Evolutionary conservation across 2,888 invertebrate species (phyloP).

Genomic region (Amblyjoppa fuscipennis): DNA sequence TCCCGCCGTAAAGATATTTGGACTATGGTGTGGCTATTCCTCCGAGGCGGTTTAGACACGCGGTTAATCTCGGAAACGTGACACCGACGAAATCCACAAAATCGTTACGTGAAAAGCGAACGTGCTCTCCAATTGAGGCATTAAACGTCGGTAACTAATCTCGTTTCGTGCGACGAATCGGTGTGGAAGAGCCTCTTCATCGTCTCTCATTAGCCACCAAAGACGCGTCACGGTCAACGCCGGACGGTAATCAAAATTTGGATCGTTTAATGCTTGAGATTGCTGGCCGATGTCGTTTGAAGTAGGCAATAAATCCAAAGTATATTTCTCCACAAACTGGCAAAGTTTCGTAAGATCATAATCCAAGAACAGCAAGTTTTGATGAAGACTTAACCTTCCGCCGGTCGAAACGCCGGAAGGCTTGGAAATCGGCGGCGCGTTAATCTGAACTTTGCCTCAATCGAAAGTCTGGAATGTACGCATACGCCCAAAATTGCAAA

Average conservation of each 20-base stretch:
- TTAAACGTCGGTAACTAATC: constrained; percentile 10
- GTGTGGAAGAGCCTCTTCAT: neutral
- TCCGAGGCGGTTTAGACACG: neutral
- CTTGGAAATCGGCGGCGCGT: neutral
- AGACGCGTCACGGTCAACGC: neutral
- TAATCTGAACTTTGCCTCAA: neutral
- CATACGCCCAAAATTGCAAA: neutral
- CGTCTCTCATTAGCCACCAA: neutral
- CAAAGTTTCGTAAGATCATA: too few species aligned
- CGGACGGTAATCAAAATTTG: neutral
- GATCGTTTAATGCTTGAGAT: neutral
- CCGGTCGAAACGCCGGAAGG: too few species aligned
- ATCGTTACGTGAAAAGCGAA: constrained; percentile 39
- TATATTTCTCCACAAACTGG: too few species aligned
- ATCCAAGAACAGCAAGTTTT: neutral
- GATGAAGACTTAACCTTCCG: neutral
- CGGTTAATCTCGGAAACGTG: constrained; percentile 60
- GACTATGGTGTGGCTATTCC: neutral
- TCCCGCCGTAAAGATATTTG: constrained; percentile 38
- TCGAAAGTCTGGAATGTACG: neutral
- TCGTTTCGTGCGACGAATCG: constrained; percentile 18
- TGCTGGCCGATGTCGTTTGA: neutral
- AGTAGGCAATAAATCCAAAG: too few species aligned
- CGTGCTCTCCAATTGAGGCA: constrained; percentile 52
- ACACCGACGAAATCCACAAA: constrained; percentile 41